Evolutionary conservation across 37 sponge, comb jelly and placozoan genomes (phyloP).

Genomic region (Chondrilla cf. caribensis): DNA sequence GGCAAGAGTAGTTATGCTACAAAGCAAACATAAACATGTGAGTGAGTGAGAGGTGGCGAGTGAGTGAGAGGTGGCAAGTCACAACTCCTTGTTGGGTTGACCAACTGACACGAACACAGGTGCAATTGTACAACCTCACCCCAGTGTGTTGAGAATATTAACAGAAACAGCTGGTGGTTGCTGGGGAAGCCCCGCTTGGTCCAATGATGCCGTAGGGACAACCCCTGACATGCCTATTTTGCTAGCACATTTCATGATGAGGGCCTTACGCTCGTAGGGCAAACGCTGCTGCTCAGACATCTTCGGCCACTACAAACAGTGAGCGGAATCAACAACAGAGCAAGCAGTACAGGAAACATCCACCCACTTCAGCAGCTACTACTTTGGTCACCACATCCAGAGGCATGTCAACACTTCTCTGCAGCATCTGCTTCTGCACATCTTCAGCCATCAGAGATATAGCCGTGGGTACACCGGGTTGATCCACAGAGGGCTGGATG

Average conservation of each 20-base stretch:
- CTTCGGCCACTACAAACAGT: neutral
- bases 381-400: constrained; percentile 6
- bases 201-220: too few relatives aligned
- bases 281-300: constrained; percentile 18
- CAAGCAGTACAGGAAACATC: neutral
- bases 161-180: neutral
- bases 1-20: neutral
- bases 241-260: neutral
- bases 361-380: neutral
- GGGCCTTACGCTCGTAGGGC: constrained; percentile 11
- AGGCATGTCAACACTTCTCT: neutral
- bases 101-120: too few relatives aligned
- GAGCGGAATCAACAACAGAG: neutral
- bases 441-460: constrained; percentile 19
- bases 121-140: too few relatives aligned
- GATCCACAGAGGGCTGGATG: neutral
- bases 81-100: too few relatives aligned
- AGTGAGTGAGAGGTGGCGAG: too few relatives aligned
- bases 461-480: neutral
- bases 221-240: too few relatives aligned
- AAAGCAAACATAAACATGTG: too few relatives aligned
- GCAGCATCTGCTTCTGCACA: constrained; percentile 6
- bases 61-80: too few relatives aligned
- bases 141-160: neutral
- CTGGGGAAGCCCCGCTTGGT: too few relatives aligned